phyloP scores from a whole-genome alignment of 2,113 vertebrate species.

The Tursiops truncatus region DNA sequence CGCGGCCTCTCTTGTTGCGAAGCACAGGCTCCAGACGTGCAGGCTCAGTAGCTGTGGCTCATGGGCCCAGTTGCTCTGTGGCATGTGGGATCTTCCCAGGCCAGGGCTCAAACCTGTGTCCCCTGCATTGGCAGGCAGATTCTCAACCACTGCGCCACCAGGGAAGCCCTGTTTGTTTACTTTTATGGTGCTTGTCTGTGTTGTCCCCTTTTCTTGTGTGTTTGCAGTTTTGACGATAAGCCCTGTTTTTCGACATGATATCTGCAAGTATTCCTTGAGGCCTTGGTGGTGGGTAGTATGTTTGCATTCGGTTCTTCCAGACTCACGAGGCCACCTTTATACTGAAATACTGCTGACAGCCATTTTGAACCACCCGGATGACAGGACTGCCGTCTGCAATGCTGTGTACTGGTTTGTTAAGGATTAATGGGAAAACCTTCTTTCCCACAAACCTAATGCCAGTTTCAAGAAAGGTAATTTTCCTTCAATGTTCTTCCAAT shows the following conservation, averaged over 20 bases:
- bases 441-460: background rate
- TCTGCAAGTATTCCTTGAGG: background rate
- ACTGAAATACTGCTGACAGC: background rate
- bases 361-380: background rate
- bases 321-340: background rate
- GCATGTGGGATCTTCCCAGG: no score
- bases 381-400: background rate
- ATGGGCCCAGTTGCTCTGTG: no score
- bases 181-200: background rate
- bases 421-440: background rate
- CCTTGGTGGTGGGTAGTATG: background rate
- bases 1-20: no score
- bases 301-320: background rate
- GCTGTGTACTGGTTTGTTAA: background rate
- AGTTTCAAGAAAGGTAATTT: background rate
- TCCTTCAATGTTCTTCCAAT: background rate
- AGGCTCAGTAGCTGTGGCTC: no score
- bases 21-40: no score
- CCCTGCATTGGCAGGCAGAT: no score
- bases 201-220: background rate
- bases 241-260: background rate
- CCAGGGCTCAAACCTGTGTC: no score
- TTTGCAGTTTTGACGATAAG: background rate
- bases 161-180: background rate
- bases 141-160: no score